These are phyloP conservation scores for Monoplex corrugatus DNA, from an alignment of 2,888 invertebrate species.

Conservation along the genomic window DNA sequence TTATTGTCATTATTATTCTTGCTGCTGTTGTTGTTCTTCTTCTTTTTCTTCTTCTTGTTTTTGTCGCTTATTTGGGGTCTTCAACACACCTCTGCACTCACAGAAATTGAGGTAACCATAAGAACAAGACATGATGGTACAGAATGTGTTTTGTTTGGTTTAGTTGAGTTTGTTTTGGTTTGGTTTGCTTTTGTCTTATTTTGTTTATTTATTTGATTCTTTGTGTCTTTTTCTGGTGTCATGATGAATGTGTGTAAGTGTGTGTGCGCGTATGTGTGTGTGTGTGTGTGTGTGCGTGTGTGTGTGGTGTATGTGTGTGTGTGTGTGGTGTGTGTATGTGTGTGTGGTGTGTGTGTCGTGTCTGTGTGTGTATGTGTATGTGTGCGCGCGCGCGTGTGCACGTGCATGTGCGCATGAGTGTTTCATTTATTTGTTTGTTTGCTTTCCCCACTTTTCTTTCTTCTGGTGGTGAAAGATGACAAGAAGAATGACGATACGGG, in stretches of 20 bases:
- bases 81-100: too few species aligned
- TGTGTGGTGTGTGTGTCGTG: neutral
- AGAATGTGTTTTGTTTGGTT: too few species aligned
- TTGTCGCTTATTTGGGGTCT: too few species aligned
- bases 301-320: neutral
- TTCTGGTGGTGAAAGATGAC: neutral
- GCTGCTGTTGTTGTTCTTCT: too few species aligned
- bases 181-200: neutral
- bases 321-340: neutral
- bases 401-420: neutral
- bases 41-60: too few species aligned
- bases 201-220: neutral
- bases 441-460: too few species aligned
- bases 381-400: neutral
- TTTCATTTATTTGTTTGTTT: neutral
- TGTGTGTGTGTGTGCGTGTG: neutral
- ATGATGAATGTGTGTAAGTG: constrained; percentile 9
- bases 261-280: constrained; percentile 3
- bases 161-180: too few species aligned
- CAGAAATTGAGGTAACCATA: too few species aligned
- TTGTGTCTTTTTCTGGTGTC: too few species aligned
- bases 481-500: neutral
- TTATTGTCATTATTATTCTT: too few species aligned
- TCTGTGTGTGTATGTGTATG: constrained; percentile 28
- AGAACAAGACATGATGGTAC: too few species aligned